Evolutionary conservation across 1,140 invertebrate genomes (phyloP).

Genomic region (Trachelipus rathkii): DNA sequence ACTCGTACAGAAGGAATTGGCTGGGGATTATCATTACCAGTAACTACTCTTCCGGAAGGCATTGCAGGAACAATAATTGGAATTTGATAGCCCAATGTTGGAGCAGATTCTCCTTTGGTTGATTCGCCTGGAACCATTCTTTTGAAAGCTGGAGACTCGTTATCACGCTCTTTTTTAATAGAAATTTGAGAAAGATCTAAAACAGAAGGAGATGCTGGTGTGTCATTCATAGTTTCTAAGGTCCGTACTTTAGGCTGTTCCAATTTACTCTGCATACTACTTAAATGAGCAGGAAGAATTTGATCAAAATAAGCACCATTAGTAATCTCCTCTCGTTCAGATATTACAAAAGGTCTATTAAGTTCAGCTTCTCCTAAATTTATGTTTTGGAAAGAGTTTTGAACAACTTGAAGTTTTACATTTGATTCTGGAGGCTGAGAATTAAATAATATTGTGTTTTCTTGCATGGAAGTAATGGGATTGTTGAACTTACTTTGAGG

Average conservation of each 20-base stretch:
- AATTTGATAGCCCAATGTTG: slow-evolving; percentile 26
- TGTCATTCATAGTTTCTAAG: not conserved
- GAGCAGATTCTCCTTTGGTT: slow-evolving; percentile 28
- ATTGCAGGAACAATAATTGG: slow-evolving; percentile 34
- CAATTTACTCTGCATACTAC: slow-evolving; percentile 20
- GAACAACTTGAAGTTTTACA: not conserved
- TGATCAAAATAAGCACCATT: not conserved
- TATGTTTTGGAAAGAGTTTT: no score
- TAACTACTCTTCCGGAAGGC: slow-evolving; percentile 40
- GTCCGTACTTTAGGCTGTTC: slow-evolving; percentile 29
- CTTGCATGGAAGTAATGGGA: not conserved
- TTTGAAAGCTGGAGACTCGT: slow-evolving; percentile 31
- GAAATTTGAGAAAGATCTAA: slow-evolving; percentile 34
- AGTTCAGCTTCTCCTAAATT: no score
- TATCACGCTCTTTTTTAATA: slow-evolving; percentile 13
- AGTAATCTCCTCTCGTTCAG: no score
- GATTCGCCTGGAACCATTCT: slow-evolving; percentile 41
- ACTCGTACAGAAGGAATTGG: slow-evolving; percentile 30
- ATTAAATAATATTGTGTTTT: not conserved
- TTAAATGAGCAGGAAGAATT: slow-evolving; percentile 33
- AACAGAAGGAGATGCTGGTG: slow-evolving; percentile 26
- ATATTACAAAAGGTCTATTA: no score
- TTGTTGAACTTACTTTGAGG: not conserved
- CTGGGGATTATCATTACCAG: slow-evolving; percentile 40
- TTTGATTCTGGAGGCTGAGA: not conserved